A percentile compares a stretch with the other conserved stretches of the same genome.
Conservation (phyloP, 2,888 invertebrate species). For the Agriopis aurantiaria region DNA sequence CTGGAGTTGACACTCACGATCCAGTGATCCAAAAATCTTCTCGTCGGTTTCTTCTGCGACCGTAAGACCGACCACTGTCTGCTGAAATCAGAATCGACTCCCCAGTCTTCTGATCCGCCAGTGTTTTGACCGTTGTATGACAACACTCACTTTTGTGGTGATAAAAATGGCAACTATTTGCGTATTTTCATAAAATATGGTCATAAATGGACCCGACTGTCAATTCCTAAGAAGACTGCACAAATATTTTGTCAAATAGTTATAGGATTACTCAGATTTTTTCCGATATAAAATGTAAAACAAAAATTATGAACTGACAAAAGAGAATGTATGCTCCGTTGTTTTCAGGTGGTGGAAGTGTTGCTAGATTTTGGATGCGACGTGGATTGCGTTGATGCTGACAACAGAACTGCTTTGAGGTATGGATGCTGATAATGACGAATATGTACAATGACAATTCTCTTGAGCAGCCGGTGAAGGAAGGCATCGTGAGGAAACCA, state of each 20-base stretch:
- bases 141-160: too few relatives aligned
- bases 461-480: too few relatives aligned
- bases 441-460: too few relatives aligned
- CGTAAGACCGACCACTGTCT: too few relatives aligned
- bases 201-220: background rate
- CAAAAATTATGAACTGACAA: background rate
- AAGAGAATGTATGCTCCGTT: background rate
- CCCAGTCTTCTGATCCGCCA: too few relatives aligned
- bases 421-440: conserved; percentile 37
- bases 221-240: background rate
- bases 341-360: conserved; percentile 90
- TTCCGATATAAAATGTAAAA: background rate
- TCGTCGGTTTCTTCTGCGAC: too few relatives aligned
- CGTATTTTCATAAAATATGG: background rate
- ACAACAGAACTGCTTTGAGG: conserved; percentile 94
- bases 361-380: conserved; percentile 92
- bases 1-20: too few relatives aligned
- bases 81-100: too few relatives aligned
- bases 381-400: conserved; percentile 95
- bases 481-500: too few relatives aligned
- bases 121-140: too few relatives aligned
- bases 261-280: background rate
- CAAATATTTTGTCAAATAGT: background rate
- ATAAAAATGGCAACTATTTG: too few relatives aligned
- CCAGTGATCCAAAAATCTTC: too few relatives aligned